phyloP scores from a whole-genome alignment of 2,888 invertebrate species.

The Perdita meconis region DNA sequence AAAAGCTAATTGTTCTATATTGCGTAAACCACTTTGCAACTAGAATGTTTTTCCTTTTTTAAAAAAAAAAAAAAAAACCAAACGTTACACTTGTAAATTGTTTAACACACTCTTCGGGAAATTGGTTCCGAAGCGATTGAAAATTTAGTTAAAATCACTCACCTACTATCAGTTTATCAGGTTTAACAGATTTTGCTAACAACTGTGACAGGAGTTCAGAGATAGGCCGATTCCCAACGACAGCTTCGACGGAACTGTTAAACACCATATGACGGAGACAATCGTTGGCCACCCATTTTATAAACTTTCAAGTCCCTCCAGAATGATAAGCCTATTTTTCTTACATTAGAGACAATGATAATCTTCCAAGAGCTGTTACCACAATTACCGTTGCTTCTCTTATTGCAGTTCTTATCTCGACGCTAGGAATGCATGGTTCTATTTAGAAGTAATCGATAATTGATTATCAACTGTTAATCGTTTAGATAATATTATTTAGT shows the following conservation, averaged over 20 bases:
- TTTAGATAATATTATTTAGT: background rate
- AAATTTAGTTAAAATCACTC: too few species aligned
- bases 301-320: background rate
- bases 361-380: background rate
- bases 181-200: too few species aligned
- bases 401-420: background rate
- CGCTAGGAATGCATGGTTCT: background rate
- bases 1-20: too few species aligned
- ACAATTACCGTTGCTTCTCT: background rate
- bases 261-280: background rate
- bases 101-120: too few species aligned
- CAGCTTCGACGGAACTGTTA: too few species aligned
- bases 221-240: background rate
- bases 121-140: too few species aligned
- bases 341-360: background rate
- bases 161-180: too few species aligned
- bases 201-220: background rate
- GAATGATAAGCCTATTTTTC: conserved; percentile 14
- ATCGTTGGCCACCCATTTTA: background rate
- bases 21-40: too few species aligned
- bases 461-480: background rate
- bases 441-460: conserved; percentile 3
- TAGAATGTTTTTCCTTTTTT: too few species aligned
- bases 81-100: too few species aligned
- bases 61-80: too few species aligned